Base-by-base conservation (phyloP, 1,140 invertebrate species). In the Drosophila mayri region DNA sequence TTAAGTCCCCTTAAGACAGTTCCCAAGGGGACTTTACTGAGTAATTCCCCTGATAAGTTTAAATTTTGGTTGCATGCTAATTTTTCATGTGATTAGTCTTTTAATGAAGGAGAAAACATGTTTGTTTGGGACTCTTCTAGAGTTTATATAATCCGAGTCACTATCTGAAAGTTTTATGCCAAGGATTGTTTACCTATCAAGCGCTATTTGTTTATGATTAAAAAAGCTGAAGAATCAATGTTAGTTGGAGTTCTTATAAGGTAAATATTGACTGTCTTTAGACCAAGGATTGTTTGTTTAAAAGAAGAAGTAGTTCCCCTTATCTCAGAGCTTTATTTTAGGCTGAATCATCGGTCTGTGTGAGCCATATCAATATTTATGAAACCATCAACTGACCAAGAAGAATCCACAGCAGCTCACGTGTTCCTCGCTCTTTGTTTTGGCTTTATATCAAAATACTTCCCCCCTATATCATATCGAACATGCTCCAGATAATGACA, bases 381-480 rank as follows among this genome's bases (percentile, higher is more conserved):
- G 18, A 8, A 22, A 22, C 50, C 32, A 35, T 41, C 46, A 52
- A 54, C 11, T 68, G 63, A 37, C 37, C 65, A 67, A 49, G 44
- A 47, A 40, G 30, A 41, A 60, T 18, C 22, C 54, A 30, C 30
- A 28, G 25, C 22, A 72, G 6, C 37, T 73, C 70, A 73, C 70
- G 67, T 60, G 67, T 50, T 67, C 41, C 30, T 50, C 20, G 12
- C 30, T 41, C 70, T 60, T 72, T 72, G 65, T 71, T 71, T 55
- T 60, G 66, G 25, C 16, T 35, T 41, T 58, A 41, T 59, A n/a
- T 38, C 25, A 10, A n/a, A 59, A 37, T 50, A 37, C 41, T 59
- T 49, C 11, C 43, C 66, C 10, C 32, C 10, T 41, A 35, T 57
- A 64, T 44, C 30, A 54, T 12, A 20, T 41, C 44, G 43, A 38